Conservation (phyloP, 2,113 vertebrate species). For the Sturnus vulgaris region DNA sequence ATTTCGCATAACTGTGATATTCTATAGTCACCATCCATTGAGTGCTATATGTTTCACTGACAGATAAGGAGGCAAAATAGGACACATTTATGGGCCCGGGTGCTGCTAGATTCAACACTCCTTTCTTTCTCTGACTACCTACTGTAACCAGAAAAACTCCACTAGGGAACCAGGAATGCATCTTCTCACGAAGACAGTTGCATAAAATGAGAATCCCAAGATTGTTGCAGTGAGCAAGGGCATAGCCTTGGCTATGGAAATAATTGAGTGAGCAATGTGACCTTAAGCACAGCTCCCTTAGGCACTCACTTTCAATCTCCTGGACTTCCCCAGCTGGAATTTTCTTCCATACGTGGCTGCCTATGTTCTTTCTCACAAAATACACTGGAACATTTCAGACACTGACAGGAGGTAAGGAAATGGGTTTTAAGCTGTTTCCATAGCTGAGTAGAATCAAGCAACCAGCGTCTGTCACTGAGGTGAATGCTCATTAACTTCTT, state of each 20-base stretch:
- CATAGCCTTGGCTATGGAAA: not conserved
- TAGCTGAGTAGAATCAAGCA: not conserved
- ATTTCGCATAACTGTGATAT: not conserved
- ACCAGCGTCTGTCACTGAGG: not conserved
- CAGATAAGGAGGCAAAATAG: not conserved
- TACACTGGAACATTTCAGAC: not conserved
- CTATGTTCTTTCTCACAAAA: not conserved
- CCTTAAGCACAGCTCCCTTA: not conserved
- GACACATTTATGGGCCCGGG: not conserved
- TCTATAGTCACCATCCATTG: not conserved
- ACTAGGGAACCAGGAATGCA: not conserved
- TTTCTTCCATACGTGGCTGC: not conserved
- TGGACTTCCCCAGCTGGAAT: not conserved
- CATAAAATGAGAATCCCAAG: not conserved
- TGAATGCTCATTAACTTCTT: not conserved
- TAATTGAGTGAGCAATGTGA: not conserved
- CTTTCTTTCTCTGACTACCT: not conserved
- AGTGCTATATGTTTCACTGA: not conserved
- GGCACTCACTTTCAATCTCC: not conserved
- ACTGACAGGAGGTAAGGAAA: not conserved
- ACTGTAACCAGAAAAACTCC: not conserved
- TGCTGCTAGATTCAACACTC: not conserved
- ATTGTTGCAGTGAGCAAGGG: accelerated
- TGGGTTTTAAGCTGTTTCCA: not conserved
- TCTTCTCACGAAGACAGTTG: not conserved